Base-by-base conservation (phyloP, 1,140 invertebrate genomes). In the Polypedilum vanderplanki region DNA sequence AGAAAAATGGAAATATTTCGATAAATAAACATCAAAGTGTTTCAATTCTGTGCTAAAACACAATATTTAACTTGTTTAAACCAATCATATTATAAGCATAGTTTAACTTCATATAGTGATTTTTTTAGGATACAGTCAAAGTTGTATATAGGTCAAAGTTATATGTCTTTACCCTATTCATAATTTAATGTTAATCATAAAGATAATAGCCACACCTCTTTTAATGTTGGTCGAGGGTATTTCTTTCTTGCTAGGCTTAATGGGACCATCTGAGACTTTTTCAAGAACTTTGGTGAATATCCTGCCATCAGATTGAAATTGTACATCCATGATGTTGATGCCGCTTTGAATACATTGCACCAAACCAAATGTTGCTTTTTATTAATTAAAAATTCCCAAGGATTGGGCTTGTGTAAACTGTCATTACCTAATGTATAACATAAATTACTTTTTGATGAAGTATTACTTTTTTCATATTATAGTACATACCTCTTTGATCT, bases 311-410 rank as follows among this genome's bases (percentile, higher is more conserved):
- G 83, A 83, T 93, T 93, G 79, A 93, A 93, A 83, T 93, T 93
- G 82, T 93, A 93, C 90, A 95, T 92, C 92, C 92, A 94, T 0
- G 92, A 93, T 1, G 92, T 92, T 40, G 91, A 93, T 0, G 92
- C 93, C 10, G 92, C 92, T 85, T 94, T 93, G 81, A 93, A 94
- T 75, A 94, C 88, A 80, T 93, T 93, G 80, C 92, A 94, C 89
- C 92, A 94, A 79, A 93, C 90, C 73, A 93, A 84, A 79, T 90
- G 91, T 80, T 92, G 88, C 79, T 92, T 88, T 78, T 86, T 86
- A 81, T 92, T 92, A 77, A 93, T 89, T 77, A 93, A 86, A 79
- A 92, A 94, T 80, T 94, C 92, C 92, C 92, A 93, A 3, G 92
- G 88, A 77, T 93, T 92, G 7, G 90, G 89, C 77, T 85, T 85